Evolutionary conservation across 1,140 invertebrate species (phyloP).

Genomic region (Lanistes nyassanus): DNA sequence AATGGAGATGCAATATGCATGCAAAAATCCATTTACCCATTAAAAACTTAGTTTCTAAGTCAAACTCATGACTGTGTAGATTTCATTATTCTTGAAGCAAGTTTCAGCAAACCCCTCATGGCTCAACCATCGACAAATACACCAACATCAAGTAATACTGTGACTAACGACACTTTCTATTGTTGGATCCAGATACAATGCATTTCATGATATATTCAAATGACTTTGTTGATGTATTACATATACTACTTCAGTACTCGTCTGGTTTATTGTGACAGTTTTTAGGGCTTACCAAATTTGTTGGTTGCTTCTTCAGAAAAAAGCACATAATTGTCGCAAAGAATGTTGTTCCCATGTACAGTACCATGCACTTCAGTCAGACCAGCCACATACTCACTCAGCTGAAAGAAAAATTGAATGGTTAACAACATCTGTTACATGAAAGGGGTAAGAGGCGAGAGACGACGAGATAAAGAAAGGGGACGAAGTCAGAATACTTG

Average conservation of each 20-base stretch:
- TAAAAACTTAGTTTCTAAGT: no score
- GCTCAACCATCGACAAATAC: no score
- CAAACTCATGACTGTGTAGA: no score
- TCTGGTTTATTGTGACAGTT: neutral
- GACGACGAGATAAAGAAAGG: neutral
- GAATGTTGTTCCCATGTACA: conserved; percentile 37
- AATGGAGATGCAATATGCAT: no score
- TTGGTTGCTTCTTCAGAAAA: conserved; percentile 47
- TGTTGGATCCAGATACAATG: no score
- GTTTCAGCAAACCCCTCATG: no score
- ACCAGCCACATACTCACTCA: conserved; percentile 52
- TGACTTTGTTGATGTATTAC: neutral
- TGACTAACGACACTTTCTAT: no score
- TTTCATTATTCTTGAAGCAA: no score
- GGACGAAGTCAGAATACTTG: neutral
- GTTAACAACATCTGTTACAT: neutral
- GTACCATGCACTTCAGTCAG: conserved; percentile 49
- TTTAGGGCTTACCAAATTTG: conserved; percentile 41
- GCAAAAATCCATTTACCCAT: no score
- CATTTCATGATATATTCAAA: neutral
- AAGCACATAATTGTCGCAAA: conserved; percentile 47
- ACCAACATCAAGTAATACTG: no score
- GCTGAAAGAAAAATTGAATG: conserved; percentile 33
- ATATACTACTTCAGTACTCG: neutral
- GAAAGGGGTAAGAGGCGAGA: neutral